Evolutionary conservation across 2,113 vertebrate species (phyloP), one percentile per base, ranked within the genome.

Genomic region (Elgaria multicarinata): DNA sequence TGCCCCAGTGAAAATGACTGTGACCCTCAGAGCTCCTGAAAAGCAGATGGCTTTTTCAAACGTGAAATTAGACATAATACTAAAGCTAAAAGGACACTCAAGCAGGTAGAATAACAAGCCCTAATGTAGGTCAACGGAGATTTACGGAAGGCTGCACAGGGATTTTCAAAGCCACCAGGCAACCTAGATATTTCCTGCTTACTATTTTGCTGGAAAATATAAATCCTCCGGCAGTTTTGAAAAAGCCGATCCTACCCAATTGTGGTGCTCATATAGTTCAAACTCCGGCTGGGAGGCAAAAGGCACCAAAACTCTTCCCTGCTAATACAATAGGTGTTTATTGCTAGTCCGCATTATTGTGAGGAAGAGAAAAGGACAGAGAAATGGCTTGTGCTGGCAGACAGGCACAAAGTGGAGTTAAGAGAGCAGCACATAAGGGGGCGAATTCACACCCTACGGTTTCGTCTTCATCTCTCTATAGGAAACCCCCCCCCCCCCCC

Each of bases 291-390:
- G n/a, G 24, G 36, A 31, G 24, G 84, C 22, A 58, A 31, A 74
- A 20, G 46, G 69, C 33, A 53, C n/a, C 20, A 74, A 28, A 86
- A 89, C 85, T 81, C 82, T 66, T 75, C 82, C 16, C 85, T 6
- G 86, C 84, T 86, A 5, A 84, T 3, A 94, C 94, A 95, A 92
- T 91, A 36, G 85, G 46, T 90, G 93, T 91, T 93, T 95, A 91
- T 94, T 85, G 92, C 92, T 90, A 93, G 66, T 93, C 90, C 94
- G 89, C 28, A 92, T 82, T 72, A 58, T 87, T 89, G 93, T 93
- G 94, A 92, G 94, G 89, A 89, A 88, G 72, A 89, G 91, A 90
- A 50, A 50, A 5, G n/a, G 10, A 42, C 22, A 14, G 36, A 31
- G 22, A 93, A 94, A 79, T 89, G 76, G 50, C 76, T 26, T 64